Evolutionary conservation across 2,888 invertebrate species (phyloP).

Genomic region (Unio delphinus): DNA sequence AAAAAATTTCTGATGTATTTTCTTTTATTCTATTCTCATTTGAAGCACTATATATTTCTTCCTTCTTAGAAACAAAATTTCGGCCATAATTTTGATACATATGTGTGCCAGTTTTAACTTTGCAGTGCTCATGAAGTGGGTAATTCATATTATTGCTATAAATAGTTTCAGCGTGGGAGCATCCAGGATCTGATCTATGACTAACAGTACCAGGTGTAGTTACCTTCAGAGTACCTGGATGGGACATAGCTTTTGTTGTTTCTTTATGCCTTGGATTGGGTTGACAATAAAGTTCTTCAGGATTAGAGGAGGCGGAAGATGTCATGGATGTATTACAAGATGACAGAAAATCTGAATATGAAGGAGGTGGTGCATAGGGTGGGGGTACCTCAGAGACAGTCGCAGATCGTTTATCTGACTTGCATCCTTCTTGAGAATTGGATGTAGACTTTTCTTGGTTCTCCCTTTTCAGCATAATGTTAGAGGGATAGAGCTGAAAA

Average conservation of each 20-base stretch:
- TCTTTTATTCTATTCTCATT: slow-evolving; percentile 7
- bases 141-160: too few relatives aligned
- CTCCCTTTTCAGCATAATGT: slow-evolving; percentile 19
- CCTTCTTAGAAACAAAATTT: background rate
- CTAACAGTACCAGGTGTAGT: background rate
- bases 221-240: slow-evolving; percentile 2
- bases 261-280: slow-evolving; percentile 15
- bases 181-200: slow-evolving; percentile 2
- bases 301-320: slow-evolving; percentile 34
- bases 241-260: slow-evolving; percentile 2
- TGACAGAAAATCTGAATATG: slow-evolving; percentile 47
- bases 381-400: slow-evolving; percentile 30
- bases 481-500: slow-evolving; percentile 36
- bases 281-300: slow-evolving; percentile 29
- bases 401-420: background rate
- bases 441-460: background rate
- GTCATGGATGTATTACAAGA: slow-evolving; percentile 39
- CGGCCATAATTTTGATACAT: slow-evolving; percentile 2
- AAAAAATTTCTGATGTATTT: background rate
- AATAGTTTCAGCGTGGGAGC: too few relatives aligned
- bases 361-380: slow-evolving; percentile 52
- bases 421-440: background rate
- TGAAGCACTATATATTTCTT: background rate
- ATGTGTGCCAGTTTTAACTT: background rate
- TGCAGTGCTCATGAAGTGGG: too few relatives aligned